phyloP scores from a whole-genome alignment of 1,140 invertebrate species.

The Argopecten irradians region DNA sequence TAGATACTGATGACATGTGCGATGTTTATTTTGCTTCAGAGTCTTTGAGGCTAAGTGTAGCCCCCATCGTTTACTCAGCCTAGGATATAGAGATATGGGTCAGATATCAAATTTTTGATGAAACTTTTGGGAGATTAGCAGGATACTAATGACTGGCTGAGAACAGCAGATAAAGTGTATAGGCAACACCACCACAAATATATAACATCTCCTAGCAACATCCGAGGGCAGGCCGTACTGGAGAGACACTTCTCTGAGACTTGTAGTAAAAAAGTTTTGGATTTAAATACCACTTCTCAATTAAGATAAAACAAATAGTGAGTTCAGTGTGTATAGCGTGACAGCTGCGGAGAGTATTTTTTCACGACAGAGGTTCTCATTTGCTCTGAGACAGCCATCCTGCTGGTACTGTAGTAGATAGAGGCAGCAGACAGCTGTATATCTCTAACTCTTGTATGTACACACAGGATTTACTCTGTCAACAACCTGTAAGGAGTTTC shows the following conservation, averaged over 20 bases:
- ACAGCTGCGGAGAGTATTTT: neutral
- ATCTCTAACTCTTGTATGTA: neutral
- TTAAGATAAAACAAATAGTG: slow-evolving; percentile 12
- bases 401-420: neutral
- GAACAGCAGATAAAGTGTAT: neutral
- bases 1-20: neutral
- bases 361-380: neutral
- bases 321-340: neutral
- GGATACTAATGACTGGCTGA: slow-evolving; percentile 7
- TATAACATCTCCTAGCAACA: neutral
- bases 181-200: neutral
- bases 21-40: slow-evolving; percentile 17
- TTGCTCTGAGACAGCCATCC: neutral
- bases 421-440: neutral
- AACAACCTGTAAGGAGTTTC: neutral
- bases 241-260: neutral
- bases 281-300: slow-evolving; percentile 23
- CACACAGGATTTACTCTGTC: neutral
- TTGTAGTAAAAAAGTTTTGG: neutral
- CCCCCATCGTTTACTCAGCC: neutral
- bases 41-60: slow-evolving; percentile 8
- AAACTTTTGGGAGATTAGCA: slow-evolving; percentile 16
- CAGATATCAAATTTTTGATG: slow-evolving; percentile 23
- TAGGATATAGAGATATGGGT: neutral
- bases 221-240: neutral